Evolutionary conservation across 2,797 vertebrate species (phyloP).

Genomic region (Ptychobarbus kaznakovi): DNA sequence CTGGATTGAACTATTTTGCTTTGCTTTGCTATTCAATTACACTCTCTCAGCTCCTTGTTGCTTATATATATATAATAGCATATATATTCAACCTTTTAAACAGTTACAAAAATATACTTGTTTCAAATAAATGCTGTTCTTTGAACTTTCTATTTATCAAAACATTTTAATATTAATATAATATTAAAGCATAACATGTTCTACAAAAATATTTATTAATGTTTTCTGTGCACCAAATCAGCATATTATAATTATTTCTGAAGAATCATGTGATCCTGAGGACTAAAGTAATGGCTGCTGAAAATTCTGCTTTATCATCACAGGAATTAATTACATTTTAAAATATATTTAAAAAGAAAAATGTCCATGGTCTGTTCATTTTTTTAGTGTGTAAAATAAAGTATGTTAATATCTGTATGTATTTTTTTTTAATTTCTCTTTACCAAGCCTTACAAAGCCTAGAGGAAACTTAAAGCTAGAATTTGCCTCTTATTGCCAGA

Average conservation of each 20-base stretch:
- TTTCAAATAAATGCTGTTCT: too few species aligned
- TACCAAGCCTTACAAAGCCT: slow-evolving; percentile 30
- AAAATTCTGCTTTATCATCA: background rate
- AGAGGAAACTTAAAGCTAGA: slow-evolving; percentile 10
- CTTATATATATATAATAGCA: background rate
- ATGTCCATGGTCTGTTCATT: background rate
- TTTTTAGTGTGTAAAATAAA: background rate
- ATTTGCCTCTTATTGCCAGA: slow-evolving; percentile 24
- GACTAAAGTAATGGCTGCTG: background rate
- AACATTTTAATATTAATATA: too few species aligned
- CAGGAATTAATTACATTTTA: background rate
- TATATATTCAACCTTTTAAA: background rate
- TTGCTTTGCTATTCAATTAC: background rate
- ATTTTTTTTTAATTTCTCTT: slow-evolving; percentile 28
- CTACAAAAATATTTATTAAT: background rate
- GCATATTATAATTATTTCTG: background rate
- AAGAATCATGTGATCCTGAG: background rate
- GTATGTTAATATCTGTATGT: slow-evolving; percentile 25
- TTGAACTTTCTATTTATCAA: background rate
- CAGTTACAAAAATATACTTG: background rate
- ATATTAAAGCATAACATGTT: too few species aligned
- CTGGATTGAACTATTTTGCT: background rate
- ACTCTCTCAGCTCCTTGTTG: background rate
- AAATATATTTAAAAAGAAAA: background rate
- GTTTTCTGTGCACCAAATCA: background rate